Percentiles rank a stretch among this genome's conserved stretches.
These are phyloP conservation scores for Etheostoma spectabile DNA, from an alignment of 2,113 vertebrate genomes.

Conservation along the genomic window DNA sequence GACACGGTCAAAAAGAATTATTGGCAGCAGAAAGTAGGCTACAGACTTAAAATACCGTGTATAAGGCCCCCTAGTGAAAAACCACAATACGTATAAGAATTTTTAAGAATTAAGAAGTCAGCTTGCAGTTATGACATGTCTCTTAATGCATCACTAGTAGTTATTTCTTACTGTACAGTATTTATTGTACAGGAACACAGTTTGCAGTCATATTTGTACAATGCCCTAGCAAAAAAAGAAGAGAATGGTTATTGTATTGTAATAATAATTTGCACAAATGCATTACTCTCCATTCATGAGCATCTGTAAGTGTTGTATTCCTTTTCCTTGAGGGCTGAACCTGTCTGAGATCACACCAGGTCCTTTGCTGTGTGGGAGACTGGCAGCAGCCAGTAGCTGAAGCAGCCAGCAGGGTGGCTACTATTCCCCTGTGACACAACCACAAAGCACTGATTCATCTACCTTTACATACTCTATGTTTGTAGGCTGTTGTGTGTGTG, in stretches of 20 bases:
- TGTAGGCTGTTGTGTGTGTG: conserved; percentile 10
- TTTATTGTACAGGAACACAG: neutral
- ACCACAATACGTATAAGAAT: neutral
- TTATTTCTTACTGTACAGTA: neutral
- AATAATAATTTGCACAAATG: neutral
- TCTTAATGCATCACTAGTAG: neutral
- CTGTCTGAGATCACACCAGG: conserved; percentile 11
- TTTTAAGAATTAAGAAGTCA: neutral
- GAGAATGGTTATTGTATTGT: neutral
- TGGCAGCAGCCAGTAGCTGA: too few relatives aligned
- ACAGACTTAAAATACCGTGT: neutral
- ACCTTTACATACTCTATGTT: conserved; percentile 61
- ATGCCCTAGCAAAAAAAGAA: neutral
- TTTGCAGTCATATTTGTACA: neutral
- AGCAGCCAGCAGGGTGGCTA: conserved; percentile 67
- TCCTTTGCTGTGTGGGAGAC: conserved; percentile 25
- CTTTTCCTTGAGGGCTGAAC: conserved; percentile 12
- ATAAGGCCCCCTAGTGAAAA: neutral
- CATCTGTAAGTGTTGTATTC: neutral
- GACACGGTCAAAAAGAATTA: neutral
- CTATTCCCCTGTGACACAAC: conserved; percentile 40
- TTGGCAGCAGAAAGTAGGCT: neutral
- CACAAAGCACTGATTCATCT: conserved; percentile 73
- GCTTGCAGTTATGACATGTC: neutral
- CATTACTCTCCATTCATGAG: neutral